Evolutionary conservation across 2,888 invertebrate genomes (phyloP).

Genomic region (Cosmia trapezina): DNA sequence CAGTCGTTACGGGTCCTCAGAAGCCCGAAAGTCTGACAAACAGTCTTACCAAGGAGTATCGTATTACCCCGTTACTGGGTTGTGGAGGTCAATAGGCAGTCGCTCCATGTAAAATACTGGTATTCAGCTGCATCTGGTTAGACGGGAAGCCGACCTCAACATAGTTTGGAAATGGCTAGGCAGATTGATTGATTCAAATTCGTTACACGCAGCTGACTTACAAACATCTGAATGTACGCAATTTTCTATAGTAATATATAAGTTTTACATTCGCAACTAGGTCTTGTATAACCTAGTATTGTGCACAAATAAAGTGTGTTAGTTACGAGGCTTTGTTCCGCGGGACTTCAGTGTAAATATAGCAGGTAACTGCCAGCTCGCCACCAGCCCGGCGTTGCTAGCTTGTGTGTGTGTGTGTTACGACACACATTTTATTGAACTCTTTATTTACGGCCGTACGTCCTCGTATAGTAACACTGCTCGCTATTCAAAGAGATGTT

Average conservation of each 20-base stretch:
- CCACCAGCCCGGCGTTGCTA: not conserved
- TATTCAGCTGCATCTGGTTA: too few species aligned
- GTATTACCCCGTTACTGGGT: too few species aligned
- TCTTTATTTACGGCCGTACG: conserved; percentile 14
- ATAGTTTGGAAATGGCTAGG: too few species aligned
- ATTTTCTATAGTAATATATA: not conserved
- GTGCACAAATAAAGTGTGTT: conserved; percentile 20
- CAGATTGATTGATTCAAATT: too few species aligned
- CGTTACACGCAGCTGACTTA: not conserved
- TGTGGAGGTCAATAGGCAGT: too few species aligned
- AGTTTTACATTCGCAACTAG: not conserved
- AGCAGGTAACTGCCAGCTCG: not conserved
- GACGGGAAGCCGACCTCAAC: too few species aligned
- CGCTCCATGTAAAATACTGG: too few species aligned
- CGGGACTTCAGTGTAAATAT: not conserved
- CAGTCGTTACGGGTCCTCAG: too few species aligned
- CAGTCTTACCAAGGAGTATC: too few species aligned
- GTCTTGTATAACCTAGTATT: not conserved
- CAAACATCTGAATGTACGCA: not conserved
- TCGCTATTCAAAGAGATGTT: not conserved
- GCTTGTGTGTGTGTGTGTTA: not conserved
- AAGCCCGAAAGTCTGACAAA: too few species aligned
- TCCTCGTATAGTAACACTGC: not conserved
- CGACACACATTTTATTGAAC: conserved; percentile 16
- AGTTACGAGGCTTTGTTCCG: conserved; percentile 22